Evolutionary conservation across 1,140 invertebrate species (phyloP).

Genomic region (Chironomus tepperi): DNA sequence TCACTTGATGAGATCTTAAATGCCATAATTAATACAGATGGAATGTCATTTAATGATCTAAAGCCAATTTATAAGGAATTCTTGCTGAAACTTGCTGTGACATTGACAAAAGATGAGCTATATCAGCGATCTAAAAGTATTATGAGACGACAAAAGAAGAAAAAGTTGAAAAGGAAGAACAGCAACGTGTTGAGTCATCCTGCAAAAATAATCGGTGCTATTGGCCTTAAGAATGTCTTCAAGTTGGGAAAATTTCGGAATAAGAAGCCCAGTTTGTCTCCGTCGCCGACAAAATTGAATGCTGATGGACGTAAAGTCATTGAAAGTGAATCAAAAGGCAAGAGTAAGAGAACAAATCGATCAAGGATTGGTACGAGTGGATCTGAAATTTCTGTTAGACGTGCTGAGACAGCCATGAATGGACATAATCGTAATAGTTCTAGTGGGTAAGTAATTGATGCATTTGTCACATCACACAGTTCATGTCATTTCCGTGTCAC

Average conservation of each 20-base stretch:
- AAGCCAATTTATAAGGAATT: conserved; percentile 87
- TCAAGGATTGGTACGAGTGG: conserved; percentile 34
- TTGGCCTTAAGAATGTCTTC: conserved; percentile 43
- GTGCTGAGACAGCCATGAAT: conserved; percentile 34
- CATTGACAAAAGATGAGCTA: conserved; percentile 79
- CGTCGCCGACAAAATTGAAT: conserved; percentile 27
- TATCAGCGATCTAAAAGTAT: conserved; percentile 81
- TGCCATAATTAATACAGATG: conserved; percentile 78
- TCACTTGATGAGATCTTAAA: conserved; percentile 81
- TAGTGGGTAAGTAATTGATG: conserved; percentile 48
- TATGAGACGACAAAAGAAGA: conserved; percentile 72
- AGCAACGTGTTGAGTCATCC: conserved; percentile 33
- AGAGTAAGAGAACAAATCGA: conserved; percentile 29
- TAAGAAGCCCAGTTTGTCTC: conserved; percentile 27
- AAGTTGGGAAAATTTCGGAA: conserved; percentile 36
- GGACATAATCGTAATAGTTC: conserved; percentile 59
- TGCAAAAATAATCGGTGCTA: conserved; percentile 41
- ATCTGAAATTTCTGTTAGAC: conserved; percentile 37
- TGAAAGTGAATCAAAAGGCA: neutral
- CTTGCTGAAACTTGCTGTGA: conserved; percentile 72
- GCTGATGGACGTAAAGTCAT: conserved; percentile 26
- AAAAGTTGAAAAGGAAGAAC: conserved; percentile 45
- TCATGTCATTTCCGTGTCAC: too few species aligned
- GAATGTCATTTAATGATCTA: conserved; percentile 86
- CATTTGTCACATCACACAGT: too few species aligned